phyloP scores from a whole-genome alignment of 2,797 vertebrate species.

The Tolypeutes matacus region DNA sequence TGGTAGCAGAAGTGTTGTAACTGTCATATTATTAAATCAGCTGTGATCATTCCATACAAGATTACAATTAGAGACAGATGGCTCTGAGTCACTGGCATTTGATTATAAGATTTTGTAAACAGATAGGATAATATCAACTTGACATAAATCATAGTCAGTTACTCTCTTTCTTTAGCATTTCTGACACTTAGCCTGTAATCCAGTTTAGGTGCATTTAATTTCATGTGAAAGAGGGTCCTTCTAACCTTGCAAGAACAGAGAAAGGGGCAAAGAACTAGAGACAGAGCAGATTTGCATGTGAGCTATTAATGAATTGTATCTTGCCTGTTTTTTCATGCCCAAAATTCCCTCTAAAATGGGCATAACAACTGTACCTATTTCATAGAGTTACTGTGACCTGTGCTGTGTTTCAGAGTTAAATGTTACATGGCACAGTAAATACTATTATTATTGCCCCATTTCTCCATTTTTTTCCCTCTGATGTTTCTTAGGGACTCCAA shows the following conservation, averaged over 20 bases:
- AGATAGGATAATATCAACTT: constrained; percentile 7
- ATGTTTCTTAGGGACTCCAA: background rate
- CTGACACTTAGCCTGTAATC: background rate
- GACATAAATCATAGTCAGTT: background rate
- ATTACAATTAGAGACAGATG: constrained; percentile 28
- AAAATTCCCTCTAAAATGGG: background rate
- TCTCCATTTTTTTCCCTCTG: background rate
- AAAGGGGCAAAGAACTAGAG: background rate
- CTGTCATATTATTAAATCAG: background rate
- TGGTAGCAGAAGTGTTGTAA: background rate
- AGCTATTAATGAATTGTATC: background rate
- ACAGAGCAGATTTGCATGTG: background rate
- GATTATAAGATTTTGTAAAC: constrained; percentile 46
- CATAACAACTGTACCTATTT: background rate
- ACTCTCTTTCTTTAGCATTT: constrained; percentile 11
- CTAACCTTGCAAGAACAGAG: background rate
- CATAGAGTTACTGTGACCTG: background rate
- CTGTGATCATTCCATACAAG: background rate
- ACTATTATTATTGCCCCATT: background rate
- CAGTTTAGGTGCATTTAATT: background rate
- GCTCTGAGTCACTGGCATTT: background rate
- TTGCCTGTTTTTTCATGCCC: background rate
- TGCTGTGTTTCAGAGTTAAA: background rate
- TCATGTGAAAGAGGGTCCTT: background rate
- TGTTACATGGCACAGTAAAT: background rate